Percentiles rank a stretch among this genome's conserved stretches.
Evolutionary conservation across 2,797 vertebrate genomes (phyloP).

Genomic region (Allobates femoralis): DNA sequence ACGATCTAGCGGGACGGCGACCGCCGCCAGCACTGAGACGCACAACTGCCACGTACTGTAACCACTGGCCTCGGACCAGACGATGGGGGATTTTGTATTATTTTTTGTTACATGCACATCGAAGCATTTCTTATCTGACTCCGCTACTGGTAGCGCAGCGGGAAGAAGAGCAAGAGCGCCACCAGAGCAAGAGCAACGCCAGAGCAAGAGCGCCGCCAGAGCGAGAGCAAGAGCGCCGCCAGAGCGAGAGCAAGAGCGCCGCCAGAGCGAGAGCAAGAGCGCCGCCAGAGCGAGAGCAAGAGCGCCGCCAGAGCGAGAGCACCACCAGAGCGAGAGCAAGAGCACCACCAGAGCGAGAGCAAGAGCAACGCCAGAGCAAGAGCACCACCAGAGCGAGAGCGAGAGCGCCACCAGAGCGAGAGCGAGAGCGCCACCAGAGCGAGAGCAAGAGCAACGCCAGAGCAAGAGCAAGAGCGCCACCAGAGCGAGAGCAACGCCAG

Average conservation of each 20-base stretch:
- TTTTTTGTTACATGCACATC: conserved; percentile 23
- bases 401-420: not conserved
- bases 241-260: not conserved
- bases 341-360: not conserved
- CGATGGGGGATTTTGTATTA: not conserved
- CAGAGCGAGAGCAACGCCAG: not conserved
- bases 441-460: too few relatives aligned
- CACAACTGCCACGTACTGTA: conserved; percentile 36
- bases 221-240: not conserved
- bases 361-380: too few relatives aligned
- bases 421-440: not conserved
- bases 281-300: not conserved
- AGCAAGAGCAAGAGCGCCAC: too few relatives aligned
- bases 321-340: not conserved
- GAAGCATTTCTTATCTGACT: conserved; percentile 19
- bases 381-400: not conserved
- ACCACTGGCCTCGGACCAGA: not conserved
- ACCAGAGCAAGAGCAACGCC: too few relatives aligned
- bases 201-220: too few relatives aligned
- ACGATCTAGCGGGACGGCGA: conserved; percentile 76
- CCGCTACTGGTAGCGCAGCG: not conserved
- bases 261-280: not conserved
- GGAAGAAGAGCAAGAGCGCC: not conserved
- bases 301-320: not conserved
- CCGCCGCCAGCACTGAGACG: not conserved